Base-by-base conservation (phyloP, 1,140 invertebrate species). In the Drosophila pachea region DNA sequence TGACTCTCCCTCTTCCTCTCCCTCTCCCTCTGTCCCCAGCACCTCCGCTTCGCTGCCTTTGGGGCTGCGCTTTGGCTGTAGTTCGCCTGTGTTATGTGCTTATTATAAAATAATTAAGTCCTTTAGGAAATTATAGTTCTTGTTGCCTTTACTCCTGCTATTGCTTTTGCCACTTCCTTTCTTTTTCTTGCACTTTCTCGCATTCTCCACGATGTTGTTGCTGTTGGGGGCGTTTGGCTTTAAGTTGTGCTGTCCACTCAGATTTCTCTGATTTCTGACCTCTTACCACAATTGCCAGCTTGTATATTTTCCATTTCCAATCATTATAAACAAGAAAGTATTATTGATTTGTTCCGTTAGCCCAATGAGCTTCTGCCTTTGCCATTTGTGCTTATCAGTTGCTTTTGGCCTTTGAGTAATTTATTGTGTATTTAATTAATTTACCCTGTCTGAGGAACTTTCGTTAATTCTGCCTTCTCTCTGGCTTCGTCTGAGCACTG, bases 101-200 rank as follows among this genome's bases (percentile, higher is more conserved):
- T 79, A 83, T 83, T 83, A 84, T 83, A 83, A 83, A 83, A 83
- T 83, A 83, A 83, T 83, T 83, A 83, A 83, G 79, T 83, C 79
- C 79, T 83, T 83, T 83, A 83, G 79, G 79, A 83, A 79, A 83
- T 83, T 79, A 79, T 83, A 71, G 76, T 83, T 83, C 55, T 83
- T 84, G 68, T 74, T 79, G 68, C 42, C 43, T 38, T 62, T 62
- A 7, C 45, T 72, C 36, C 61, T 56, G 58, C 38, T 47, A 62
- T 55, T 67, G 65, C 53, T 58, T 70, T 70, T 73, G 6, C 42
- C 45, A 22, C 63, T 35, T 47, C 7, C 31, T 45, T 68, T 72
- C 43, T 38, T 35, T 38, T 68, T 45, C 61, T 58, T 63, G 22
- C 67, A 68, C 68, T 78, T 78, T 73, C 73, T 62, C 65, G 59